Evolutionary conservation across 2,113 vertebrate genomes (phyloP).

Genomic region (Sinosuthora webbiana): DNA sequence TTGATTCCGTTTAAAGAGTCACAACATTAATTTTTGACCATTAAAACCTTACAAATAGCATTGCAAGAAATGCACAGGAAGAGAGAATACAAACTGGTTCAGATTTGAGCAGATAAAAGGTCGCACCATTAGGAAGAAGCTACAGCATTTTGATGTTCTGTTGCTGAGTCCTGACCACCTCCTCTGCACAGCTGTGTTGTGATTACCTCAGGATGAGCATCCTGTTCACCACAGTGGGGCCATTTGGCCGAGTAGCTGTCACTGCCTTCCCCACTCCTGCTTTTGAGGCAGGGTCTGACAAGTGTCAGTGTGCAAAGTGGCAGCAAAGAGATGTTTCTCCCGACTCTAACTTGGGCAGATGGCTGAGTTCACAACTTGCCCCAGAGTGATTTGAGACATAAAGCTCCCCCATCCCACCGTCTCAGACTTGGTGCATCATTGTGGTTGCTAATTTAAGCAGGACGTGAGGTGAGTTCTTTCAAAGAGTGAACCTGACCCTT

Average conservation of each 20-base stretch:
- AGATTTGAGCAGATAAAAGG: not conserved
- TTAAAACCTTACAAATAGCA: not conserved
- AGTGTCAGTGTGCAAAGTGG: not conserved
- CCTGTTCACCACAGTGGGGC: not conserved
- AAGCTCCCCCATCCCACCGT: not conserved
- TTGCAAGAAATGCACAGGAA: not conserved
- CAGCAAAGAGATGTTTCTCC: not conserved
- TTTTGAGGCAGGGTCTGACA: not conserved
- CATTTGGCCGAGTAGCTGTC: not conserved
- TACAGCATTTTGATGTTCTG: not conserved
- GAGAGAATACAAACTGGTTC: not conserved
- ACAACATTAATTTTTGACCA: not conserved
- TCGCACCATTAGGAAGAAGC: accelerated
- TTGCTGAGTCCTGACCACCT: not conserved
- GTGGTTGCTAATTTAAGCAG: not conserved
- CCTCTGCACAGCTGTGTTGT: accelerated
- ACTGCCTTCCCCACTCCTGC: not conserved
- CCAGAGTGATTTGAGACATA: not conserved
- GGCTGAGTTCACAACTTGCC: not conserved
- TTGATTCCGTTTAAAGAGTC: not conserved
- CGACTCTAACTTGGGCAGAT: not conserved
- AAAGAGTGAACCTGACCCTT: slow-evolving; percentile 43
- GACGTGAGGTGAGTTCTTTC: slow-evolving; percentile 33
- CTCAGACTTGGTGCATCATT: not conserved
- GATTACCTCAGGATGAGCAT: not conserved